Conservation (phyloP, 2,113 vertebrate genomes). For the Grammomys surdaster region DNA sequence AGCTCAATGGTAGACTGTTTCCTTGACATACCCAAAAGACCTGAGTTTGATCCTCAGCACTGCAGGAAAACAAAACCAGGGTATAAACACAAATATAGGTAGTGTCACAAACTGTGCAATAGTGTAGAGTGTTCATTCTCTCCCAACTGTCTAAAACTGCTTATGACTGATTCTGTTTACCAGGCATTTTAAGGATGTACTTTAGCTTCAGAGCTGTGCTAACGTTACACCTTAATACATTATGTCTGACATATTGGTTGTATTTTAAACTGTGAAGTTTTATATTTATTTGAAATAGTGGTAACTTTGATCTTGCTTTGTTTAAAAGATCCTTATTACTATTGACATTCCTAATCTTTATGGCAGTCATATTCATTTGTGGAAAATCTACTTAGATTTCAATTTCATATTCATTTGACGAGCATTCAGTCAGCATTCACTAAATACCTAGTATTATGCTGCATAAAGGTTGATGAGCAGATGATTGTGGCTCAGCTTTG, state of each 20-base stretch:
- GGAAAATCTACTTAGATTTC: neutral
- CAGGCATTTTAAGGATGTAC: neutral
- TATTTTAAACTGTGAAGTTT: neutral
- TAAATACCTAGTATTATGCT: neutral
- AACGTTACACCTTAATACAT: neutral
- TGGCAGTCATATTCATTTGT: neutral
- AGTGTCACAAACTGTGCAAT: neutral
- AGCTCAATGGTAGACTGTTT: neutral
- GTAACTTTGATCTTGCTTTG: neutral
- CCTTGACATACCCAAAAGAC: too few species aligned
- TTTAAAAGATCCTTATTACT: neutral
- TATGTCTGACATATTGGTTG: neutral
- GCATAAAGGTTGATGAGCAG: neutral
- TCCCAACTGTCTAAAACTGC: neutral
- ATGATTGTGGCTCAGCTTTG: neutral
- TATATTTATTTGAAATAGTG: neutral
- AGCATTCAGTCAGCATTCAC: conserved; percentile 12
- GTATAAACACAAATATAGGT: neutral
- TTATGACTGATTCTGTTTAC: neutral
- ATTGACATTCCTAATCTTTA: neutral
- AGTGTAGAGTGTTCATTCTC: neutral
- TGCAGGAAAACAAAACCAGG: neutral
- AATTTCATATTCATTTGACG: conserved; percentile 18
- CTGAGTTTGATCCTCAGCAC: neutral
- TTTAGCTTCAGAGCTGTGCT: neutral